phyloP scores from a whole-genome alignment of 2,888 invertebrate species.

The Lasiommata megera region DNA sequence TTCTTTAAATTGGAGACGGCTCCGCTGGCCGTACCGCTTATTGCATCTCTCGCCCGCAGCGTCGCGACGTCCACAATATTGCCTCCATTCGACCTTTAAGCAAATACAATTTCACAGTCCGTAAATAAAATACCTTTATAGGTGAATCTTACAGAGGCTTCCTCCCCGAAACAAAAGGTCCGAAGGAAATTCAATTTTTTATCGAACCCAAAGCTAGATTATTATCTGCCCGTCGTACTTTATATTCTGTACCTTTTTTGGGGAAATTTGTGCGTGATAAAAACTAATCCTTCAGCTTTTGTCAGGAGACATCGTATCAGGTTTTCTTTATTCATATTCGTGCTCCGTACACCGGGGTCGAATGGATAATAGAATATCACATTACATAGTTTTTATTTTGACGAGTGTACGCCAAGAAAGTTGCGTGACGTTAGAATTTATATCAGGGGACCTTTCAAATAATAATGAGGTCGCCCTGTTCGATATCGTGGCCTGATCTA shows the following conservation, averaged over 20 bases:
- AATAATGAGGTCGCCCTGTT: constrained; percentile 72
- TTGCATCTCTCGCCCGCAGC: constrained; percentile 76
- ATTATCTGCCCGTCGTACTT: constrained; percentile 42
- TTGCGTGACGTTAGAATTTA: constrained; percentile 75
- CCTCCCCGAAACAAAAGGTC: constrained; percentile 7
- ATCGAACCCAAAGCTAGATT: constrained; percentile 49
- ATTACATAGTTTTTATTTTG: constrained; percentile 72
- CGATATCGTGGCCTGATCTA: constrained; percentile 64
- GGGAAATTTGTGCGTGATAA: constrained; percentile 71
- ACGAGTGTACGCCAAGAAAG: constrained; percentile 71
- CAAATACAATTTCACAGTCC: constrained; percentile 77
- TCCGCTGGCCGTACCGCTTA: constrained; percentile 76
- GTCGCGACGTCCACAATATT: constrained; percentile 77
- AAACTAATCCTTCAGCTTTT: constrained; percentile 65
- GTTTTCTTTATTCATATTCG: constrained; percentile 68
- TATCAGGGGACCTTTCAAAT: constrained; percentile 76
- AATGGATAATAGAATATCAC: constrained; percentile 56
- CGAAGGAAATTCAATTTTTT: constrained; percentile 62
- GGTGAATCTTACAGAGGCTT: constrained; percentile 39
- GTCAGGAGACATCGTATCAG: constrained; percentile 61
- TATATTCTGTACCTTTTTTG: constrained; percentile 41
- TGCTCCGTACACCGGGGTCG: constrained; percentile 53
- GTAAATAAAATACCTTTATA: constrained; percentile 74
- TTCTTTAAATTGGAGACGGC: constrained; percentile 82
- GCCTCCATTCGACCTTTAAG: constrained; percentile 78